A percentile compares a stretch with the other conserved stretches of the same genome.
Evolutionary conservation across 2,888 invertebrate genomes (phyloP).

Genomic region (Caenorhabditis zanzibari): DNA sequence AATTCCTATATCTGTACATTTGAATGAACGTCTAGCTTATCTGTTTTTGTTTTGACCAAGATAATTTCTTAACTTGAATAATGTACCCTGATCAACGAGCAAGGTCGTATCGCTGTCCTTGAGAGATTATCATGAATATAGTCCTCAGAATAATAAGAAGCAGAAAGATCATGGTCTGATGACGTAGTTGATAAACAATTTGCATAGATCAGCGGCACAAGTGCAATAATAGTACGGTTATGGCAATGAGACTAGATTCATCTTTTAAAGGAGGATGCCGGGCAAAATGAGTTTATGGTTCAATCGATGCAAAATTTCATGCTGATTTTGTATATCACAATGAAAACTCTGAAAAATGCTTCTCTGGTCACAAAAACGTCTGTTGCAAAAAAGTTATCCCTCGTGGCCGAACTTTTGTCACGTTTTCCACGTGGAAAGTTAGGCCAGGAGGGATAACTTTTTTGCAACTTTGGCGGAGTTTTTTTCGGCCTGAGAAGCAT

Average conservation of each 20-base stretch:
- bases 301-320: no score
- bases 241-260: not conserved
- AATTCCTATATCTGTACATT: conserved; percentile 41
- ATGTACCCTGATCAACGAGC: not conserved
- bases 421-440: no score
- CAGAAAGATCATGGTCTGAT: conserved; percentile 51
- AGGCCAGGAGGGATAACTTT: no score
- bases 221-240: conserved; percentile 9
- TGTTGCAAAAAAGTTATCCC: no score
- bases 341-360: not conserved
- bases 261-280: no score
- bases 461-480: no score
- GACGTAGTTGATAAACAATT: conserved; percentile 43
- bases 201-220: conserved; percentile 42
- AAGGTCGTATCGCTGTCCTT: conserved; percentile 8
- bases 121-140: conserved; percentile 19
- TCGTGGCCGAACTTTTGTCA: no score
- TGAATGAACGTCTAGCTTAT: conserved; percentile 21
- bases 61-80: no score
- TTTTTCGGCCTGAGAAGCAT: no score
- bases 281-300: no score
- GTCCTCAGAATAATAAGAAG: conserved; percentile 8
- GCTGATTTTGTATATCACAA: no score
- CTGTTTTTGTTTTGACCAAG: conserved; percentile 36
- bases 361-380: not conserved